A percentile compares a stretch with the other conserved stretches of the same genome.
phyloP scores from a whole-genome alignment of 23 tunicate species.

The Trididemnum nubilum region DNA sequence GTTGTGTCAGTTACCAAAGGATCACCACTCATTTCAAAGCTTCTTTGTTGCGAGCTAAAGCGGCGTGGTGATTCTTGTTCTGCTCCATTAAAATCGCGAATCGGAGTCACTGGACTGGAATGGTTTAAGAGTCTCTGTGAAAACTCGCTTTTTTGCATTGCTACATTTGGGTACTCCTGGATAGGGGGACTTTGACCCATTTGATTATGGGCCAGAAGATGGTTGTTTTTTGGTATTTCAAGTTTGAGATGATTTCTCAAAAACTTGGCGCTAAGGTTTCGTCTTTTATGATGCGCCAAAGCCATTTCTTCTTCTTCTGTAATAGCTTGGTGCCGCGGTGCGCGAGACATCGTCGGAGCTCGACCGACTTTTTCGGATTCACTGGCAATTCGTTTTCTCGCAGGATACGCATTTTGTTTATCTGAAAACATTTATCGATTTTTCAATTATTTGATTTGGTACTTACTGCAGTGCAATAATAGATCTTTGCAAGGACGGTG shows the following conservation, averaged over 20 bases:
- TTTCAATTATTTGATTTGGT: background rate
- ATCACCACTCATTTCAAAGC: background rate
- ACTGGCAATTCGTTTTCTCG: slow-evolving; percentile 6
- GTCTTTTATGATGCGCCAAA: background rate
- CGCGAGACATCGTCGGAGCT: background rate
- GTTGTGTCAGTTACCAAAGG: background rate
- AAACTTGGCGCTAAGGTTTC: background rate
- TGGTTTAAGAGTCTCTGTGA: background rate
- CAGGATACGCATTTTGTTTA: background rate
- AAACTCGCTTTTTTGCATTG: background rate
- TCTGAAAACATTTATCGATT: no score
- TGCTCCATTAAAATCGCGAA: background rate
- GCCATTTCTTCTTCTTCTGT: background rate
- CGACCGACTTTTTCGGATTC: background rate
- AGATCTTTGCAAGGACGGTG: no score
- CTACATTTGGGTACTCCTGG: background rate
- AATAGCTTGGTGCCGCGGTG: background rate
- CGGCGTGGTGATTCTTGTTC: background rate
- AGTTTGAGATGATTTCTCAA: slow-evolving; percentile 8
- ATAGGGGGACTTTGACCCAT: background rate
- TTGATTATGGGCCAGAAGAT: background rate
- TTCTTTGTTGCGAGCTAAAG: background rate
- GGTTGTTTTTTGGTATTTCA: background rate
- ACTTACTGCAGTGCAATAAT: background rate
- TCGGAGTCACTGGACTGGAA: slow-evolving; percentile 18